Conservation (phyloP, 2,113 vertebrate genomes). For the Chrysemys picta region DNA sequence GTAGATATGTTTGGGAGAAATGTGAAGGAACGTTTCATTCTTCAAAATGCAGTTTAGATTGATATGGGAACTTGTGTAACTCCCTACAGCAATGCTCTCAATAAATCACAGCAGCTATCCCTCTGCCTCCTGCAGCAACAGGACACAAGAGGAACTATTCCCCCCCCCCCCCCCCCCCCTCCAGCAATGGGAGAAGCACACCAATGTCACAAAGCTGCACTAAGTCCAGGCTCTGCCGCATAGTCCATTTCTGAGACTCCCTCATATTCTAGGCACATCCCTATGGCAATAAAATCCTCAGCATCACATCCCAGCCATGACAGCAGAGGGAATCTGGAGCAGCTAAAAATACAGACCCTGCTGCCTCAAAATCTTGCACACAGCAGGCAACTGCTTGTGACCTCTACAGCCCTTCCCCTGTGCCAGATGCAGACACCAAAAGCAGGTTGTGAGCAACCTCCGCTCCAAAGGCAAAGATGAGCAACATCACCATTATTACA, state of each 20-base stretch:
- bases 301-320: conserved; percentile 64
- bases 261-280: conserved; percentile 76
- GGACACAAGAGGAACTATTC: conserved; percentile 51
- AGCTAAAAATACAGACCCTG: conserved; percentile 76
- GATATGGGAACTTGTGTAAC: not conserved
- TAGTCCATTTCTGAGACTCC: conserved; percentile 70
- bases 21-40: not conserved
- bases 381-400: conserved; percentile 42
- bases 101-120: conserved; percentile 56
- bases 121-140: conserved; percentile 26
- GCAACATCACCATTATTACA: rapidly evolving
- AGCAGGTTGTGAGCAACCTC: conserved; percentile 20
- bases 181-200: conserved; percentile 1
- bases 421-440: not conserved
- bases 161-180: conserved; percentile 14
- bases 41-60: not conserved
- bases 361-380: conserved; percentile 51
- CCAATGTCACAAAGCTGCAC: conserved; percentile 58
- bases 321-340: conserved; percentile 69
- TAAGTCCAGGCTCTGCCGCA: conserved; percentile 71
- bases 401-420: conserved; percentile 14
- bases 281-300: conserved; percentile 71
- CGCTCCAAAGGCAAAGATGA: not conserved
- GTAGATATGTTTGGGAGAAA: not conserved
- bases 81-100: conserved; percentile 16